Conservation (phyloP, 1,140 invertebrate species). For the Wiebesia pumilae region DNA sequence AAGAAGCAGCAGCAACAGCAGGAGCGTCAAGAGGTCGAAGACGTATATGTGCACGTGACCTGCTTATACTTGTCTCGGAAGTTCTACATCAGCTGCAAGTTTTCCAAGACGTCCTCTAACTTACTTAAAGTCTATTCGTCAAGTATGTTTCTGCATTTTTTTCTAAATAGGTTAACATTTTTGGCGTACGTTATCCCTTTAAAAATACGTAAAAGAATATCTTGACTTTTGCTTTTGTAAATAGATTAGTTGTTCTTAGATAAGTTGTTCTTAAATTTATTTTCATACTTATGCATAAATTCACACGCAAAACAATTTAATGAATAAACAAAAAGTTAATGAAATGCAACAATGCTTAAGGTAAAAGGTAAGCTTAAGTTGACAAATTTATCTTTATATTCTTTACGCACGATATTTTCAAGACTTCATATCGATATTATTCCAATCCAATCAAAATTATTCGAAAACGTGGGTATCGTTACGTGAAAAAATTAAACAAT, state of each 20-base stretch:
- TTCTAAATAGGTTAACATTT: not conserved
- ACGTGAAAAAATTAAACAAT: no score
- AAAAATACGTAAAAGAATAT: not conserved
- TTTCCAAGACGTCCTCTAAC: constrained; percentile 70
- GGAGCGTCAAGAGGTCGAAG: not conserved
- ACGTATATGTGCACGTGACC: constrained; percentile 5
- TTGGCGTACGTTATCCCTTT: not conserved
- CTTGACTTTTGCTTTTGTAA: not conserved
- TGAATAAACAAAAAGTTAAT: not conserved
- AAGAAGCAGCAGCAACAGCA: not conserved
- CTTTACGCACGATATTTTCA: no score
- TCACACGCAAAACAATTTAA: not conserved
- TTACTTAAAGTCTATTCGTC: constrained; percentile 8
- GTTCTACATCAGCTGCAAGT: constrained; percentile 59
- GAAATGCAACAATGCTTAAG: no score
- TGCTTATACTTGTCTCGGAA: constrained; percentile 8
- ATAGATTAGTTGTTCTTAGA: not conserved
- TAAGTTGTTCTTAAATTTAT: not conserved
- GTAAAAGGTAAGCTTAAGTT: no score
- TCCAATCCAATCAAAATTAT: no score
- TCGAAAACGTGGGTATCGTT: no score
- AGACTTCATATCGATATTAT: no score
- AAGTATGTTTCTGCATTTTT: not conserved
- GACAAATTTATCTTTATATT: no score
- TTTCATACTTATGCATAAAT: not conserved